phyloP scores from a whole-genome alignment of 2,797 vertebrate species.

The Epinephelus awoara region DNA sequence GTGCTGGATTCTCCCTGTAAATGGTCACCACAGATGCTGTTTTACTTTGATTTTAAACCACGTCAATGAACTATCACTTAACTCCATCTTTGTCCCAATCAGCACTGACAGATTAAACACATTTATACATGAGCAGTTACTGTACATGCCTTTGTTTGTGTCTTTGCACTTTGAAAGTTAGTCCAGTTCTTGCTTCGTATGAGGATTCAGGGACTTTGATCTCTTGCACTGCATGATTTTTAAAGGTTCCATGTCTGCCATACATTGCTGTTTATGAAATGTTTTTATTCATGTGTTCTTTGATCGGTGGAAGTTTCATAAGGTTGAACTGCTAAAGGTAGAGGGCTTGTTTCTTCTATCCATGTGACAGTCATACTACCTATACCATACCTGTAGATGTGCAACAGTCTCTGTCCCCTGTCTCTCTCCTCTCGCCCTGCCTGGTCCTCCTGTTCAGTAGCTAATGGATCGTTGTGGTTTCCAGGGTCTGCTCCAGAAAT shows the following conservation, averaged over 20 bases:
- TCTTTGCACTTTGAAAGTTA: slow-evolving; percentile 21
- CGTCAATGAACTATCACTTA: slow-evolving; percentile 28
- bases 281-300: background rate
- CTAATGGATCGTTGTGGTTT: slow-evolving; percentile 81
- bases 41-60: slow-evolving; percentile 47
- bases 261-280: background rate
- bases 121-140: slow-evolving; percentile 28
- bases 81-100: slow-evolving; percentile 48
- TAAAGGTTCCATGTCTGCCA: background rate
- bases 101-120: slow-evolving; percentile 56
- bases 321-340: background rate
- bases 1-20: slow-evolving; percentile 40
- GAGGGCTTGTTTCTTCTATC: background rate
- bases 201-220: background rate
- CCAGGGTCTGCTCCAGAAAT: slow-evolving; percentile 79
- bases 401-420: slow-evolving; percentile 18
- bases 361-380: slow-evolving; percentile 1
- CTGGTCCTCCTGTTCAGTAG: slow-evolving; percentile 61
- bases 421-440: slow-evolving; percentile 20
- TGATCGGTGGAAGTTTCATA: background rate
- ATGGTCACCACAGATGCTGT: slow-evolving; percentile 47
- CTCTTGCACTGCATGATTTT: background rate
- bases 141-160: slow-evolving; percentile 4
- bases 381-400: slow-evolving; percentile 47
- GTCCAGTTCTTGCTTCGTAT: background rate